Conservation (phyloP, 2,113 vertebrate genomes). For the Nicator chloris region DNA sequence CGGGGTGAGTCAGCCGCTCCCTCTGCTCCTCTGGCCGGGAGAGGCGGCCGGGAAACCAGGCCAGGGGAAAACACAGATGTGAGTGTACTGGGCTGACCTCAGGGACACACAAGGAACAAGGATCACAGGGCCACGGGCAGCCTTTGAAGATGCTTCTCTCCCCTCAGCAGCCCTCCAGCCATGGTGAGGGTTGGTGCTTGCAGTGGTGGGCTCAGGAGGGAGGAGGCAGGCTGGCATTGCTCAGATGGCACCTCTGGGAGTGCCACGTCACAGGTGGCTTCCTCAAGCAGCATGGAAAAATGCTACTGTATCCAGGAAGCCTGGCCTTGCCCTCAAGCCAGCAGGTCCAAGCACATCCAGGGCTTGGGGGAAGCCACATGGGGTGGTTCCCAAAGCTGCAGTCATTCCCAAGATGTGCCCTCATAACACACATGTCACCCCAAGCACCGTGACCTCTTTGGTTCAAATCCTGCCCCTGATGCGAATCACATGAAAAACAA, state of each 20-base stretch:
- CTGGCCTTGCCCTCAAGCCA: not conserved
- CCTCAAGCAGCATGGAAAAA: not conserved
- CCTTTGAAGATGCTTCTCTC: slow-evolving; percentile 10
- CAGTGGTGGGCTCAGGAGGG: not conserved
- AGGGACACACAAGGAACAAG: not conserved
- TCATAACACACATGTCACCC: accelerated
- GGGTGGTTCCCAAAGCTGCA: not conserved
- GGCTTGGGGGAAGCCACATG: not conserved
- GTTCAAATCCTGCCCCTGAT: not conserved
- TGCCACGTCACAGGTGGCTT: not conserved
- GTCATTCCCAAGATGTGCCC: not conserved
- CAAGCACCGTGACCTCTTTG: not conserved
- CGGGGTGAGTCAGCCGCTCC: slow-evolving; percentile 25
- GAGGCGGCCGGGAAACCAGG: not conserved
- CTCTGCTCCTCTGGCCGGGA: not conserved
- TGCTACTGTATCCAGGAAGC: not conserved
- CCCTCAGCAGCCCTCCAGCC: not conserved
- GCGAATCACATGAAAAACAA: not conserved
- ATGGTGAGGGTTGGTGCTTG: accelerated
- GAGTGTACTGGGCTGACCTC: slow-evolving; percentile 41
- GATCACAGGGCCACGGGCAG: not conserved
- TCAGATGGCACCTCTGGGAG: not conserved
- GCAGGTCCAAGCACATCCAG: not conserved
- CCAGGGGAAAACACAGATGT: slow-evolving; percentile 43
- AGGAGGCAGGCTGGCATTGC: not conserved